Percentiles rank a stretch among this genome's conserved stretches.
phyloP scores from a whole-genome alignment of 2,797 vertebrate species.

The Acridotheres tristis region DNA sequence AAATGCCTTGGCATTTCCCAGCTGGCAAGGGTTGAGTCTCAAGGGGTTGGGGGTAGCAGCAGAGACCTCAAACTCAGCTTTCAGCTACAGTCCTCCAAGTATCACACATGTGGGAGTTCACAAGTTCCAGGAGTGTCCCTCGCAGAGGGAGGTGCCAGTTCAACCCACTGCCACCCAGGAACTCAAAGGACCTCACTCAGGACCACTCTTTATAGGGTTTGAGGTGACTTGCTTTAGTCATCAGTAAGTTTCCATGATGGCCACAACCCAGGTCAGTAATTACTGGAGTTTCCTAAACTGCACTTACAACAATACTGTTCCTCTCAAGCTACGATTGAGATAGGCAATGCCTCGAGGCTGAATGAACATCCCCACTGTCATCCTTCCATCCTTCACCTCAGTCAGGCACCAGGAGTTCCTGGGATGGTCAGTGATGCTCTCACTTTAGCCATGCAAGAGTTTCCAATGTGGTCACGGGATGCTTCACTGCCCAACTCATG shows the following conservation, averaged over 20 bases:
- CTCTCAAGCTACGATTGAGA: not conserved
- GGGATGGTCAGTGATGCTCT: not conserved
- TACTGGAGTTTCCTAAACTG: not conserved
- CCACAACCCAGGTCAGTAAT: not conserved
- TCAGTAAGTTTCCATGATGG: not conserved
- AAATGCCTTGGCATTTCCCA: not conserved
- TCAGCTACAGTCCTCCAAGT: not conserved
- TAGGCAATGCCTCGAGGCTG: not conserved
- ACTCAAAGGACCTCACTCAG: not conserved
- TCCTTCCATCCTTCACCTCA: not conserved
- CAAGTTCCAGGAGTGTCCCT: accelerated
- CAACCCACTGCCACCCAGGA: not conserved
- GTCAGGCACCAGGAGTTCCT: not conserved
- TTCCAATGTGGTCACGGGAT: not conserved
- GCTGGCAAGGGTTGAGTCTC: not conserved
- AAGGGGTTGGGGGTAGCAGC: not conserved
- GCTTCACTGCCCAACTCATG: not conserved
- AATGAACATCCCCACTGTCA: not conserved
- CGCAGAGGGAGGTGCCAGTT: not conserved
- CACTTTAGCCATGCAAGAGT: not conserved
- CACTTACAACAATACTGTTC: not conserved
- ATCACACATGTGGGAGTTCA: no score
- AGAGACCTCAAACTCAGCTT: not conserved
- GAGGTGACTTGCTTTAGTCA: not conserved
- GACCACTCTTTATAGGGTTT: not conserved